Conservation (phyloP, 2,888 invertebrate genomes). For the Drosophila antonietae region DNA sequence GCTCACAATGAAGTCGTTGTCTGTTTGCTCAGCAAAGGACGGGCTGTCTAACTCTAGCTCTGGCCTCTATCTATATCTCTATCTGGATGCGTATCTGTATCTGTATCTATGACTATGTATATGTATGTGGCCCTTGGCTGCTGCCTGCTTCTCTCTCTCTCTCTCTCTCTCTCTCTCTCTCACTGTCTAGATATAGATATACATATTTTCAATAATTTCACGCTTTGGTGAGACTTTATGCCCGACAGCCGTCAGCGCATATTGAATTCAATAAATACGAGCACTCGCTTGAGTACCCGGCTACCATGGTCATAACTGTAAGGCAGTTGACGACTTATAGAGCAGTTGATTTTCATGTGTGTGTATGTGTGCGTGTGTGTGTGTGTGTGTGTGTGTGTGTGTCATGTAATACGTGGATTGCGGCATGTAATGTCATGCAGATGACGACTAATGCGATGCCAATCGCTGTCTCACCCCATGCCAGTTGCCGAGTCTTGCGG, state of each 20-base stretch:
- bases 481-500: not conserved
- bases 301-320: slow-evolving; percentile 55
- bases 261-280: slow-evolving; percentile 77
- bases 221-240: slow-evolving; percentile 66
- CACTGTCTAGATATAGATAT: not conserved
- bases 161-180: not conserved
- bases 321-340: slow-evolving; percentile 60
- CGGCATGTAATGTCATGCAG: slow-evolving; percentile 80
- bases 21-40: slow-evolving; percentile 45
- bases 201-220: slow-evolving; percentile 75
- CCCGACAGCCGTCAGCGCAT: slow-evolving; percentile 56
- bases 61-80: slow-evolving; percentile 7
- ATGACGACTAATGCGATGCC: slow-evolving; percentile 79
- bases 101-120: slow-evolving; percentile 12
- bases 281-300: slow-evolving; percentile 30
- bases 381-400: slow-evolving; percentile 10
- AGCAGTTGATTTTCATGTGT: slow-evolving; percentile 62
- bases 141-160: not conserved
- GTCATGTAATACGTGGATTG: slow-evolving; percentile 76
- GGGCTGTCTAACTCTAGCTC: slow-evolving; percentile 5
- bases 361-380: not conserved
- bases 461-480: slow-evolving; percentile 38
- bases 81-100: slow-evolving; percentile 16
- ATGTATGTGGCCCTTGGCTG: slow-evolving; percentile 19
- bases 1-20: slow-evolving; percentile 45